Base-by-base conservation (phyloP, 2,797 vertebrate genomes). In the Pachyuromys duprasi region DNA sequence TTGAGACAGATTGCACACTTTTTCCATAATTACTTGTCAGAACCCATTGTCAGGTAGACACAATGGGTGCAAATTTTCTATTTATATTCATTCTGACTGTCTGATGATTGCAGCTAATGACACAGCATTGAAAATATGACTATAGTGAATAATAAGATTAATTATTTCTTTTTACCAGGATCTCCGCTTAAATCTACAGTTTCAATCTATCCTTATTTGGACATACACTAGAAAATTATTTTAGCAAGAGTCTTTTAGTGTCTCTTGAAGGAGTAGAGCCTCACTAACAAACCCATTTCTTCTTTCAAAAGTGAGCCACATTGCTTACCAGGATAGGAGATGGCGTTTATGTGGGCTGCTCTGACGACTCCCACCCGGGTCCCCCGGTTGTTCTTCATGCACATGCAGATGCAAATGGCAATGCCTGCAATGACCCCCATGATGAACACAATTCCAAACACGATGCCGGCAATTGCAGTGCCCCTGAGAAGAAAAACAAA, bases 371-470 rank as follows among this genome's bases (percentile, higher is more conserved):
- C 99, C 13, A 99, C 99, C 24, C 99, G 98, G 0, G 99, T 98
- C 0, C 99, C 99, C 0, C 98, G 98, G 75, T 98, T 98, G 91
- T 98, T 99, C 98, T 99, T 99, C 99, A 99, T 97, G 94, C 99
- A 99, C 99, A 99, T 99, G 90, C 99, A 99, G 98, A 99, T 97
- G 14, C 99, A 99, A 92, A 99, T 99, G 97, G 99, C 99, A 75
- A 99, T 97, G 28, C 99, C 99, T 0, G 99, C 99, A 94, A 99
- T 98, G 33, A 99, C 99, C 6, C 99, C 99, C 99, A 99, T 99
- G 98, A 99, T 98, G 96, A 99, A 99, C 57, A 99, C 99, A 55
- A 99, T 99, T 28, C 99, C 99, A 2, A 99, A 99, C 84, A 99
- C 99, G 6, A 99, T 99, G 8, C 99, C 99, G 0, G 99, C 99